These are phyloP conservation scores for Athene noctua DNA, from an alignment of 2,113 vertebrate genomes.

Conservation along the genomic window DNA sequence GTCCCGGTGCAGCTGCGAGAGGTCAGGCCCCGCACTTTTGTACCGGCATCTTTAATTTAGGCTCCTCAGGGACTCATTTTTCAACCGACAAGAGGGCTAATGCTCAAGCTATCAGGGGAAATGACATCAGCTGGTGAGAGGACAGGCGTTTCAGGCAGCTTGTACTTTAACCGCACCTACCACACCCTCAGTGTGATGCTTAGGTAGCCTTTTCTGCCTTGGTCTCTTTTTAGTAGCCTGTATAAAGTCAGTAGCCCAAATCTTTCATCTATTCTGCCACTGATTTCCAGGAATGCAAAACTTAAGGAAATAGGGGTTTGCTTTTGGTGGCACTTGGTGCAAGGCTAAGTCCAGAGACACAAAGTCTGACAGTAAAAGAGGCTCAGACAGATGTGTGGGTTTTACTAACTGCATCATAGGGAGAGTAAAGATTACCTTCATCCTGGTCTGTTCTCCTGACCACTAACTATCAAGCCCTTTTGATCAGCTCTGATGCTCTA, in stretches of 20 bases:
- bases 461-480: not conserved
- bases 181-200: not conserved
- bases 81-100: not conserved
- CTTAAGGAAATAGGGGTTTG: not conserved
- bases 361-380: not conserved
- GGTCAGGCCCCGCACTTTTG: slow-evolving; percentile 9
- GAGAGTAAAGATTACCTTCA: not conserved
- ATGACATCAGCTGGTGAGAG: not conserved
- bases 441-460: not conserved
- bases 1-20: not conserved
- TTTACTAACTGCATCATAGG: not conserved
- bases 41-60: slow-evolving; percentile 6
- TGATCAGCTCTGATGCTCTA: not conserved
- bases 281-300: not conserved
- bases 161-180: not conserved
- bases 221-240: not conserved
- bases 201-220: not conserved
- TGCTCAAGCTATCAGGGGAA: not conserved
- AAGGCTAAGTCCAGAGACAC: not conserved
- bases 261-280: not conserved
- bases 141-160: not conserved
- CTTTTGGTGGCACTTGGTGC: not conserved
- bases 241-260: not conserved
- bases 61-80: slow-evolving; percentile 1
- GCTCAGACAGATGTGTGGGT: not conserved